phyloP scores from a whole-genome alignment of 2,888 invertebrate species.

The Scotopteryx bipunctaria region DNA sequence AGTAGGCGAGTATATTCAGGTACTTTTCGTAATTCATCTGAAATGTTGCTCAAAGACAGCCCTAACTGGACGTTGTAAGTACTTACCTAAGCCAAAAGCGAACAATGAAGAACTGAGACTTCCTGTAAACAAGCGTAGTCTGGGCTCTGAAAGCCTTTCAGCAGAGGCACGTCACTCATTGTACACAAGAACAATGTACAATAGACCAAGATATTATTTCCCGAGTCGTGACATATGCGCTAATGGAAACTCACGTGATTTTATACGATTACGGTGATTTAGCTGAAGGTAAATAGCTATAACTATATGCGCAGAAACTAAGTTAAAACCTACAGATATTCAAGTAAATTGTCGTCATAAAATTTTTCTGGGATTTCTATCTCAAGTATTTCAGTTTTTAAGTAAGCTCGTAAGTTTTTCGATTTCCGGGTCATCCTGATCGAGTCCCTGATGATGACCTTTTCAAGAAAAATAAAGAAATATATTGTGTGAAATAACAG shows the following conservation, averaged over 20 bases:
- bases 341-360: too few relatives aligned
- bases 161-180: constrained; percentile 29
- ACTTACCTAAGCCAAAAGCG: constrained; percentile 25
- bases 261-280: not conserved
- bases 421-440: not conserved
- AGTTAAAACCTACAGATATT: too few relatives aligned
- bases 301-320: too few relatives aligned
- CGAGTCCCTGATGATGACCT: too few relatives aligned
- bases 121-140: constrained; percentile 33
- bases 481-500: too few relatives aligned
- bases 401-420: not conserved
- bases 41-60: constrained; percentile 14
- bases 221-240: constrained; percentile 38
- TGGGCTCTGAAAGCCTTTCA: constrained; percentile 35
- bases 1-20: too few relatives aligned
- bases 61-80: constrained; percentile 30
- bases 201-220: constrained; percentile 28
- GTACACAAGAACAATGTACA: constrained; percentile 25
- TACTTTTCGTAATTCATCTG: too few relatives aligned
- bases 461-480: too few relatives aligned
- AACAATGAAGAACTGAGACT: constrained; percentile 32
- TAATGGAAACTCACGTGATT: constrained; percentile 21
- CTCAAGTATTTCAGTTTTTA: not conserved
- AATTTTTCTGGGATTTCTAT: not conserved
- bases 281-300: too few relatives aligned